These are phyloP conservation scores for Crax fasciolata DNA, from an alignment of 2,797 vertebrate species.

Conservation along the genomic window DNA sequence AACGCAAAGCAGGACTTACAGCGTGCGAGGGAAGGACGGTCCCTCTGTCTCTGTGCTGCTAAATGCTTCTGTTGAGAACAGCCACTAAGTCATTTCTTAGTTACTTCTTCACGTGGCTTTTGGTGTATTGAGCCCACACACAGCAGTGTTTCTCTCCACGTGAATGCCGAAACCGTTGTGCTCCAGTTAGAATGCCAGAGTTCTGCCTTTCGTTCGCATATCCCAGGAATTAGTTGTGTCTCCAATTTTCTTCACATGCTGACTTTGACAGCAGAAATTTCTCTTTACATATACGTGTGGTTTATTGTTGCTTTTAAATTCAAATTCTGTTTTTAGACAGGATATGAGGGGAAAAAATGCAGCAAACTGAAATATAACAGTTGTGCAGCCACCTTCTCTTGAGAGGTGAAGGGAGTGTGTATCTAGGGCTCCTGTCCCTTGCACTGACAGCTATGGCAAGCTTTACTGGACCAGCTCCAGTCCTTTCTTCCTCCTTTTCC, in stretches of 20 bases:
- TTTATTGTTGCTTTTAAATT: conserved; percentile 15
- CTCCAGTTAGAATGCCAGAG: not conserved
- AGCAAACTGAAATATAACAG: not conserved
- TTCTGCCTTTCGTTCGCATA: not conserved
- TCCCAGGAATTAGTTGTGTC: not conserved
- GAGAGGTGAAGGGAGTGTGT: not conserved
- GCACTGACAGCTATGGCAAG: not conserved
- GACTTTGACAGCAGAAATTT: not conserved
- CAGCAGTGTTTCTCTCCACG: not conserved
- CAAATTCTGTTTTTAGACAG: not conserved
- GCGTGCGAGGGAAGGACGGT: not conserved
- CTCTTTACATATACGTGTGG: not conserved
- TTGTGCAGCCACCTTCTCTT: not conserved
- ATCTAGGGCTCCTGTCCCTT: not conserved
- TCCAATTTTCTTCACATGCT: not conserved
- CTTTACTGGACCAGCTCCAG: not conserved
- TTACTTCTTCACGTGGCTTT: not conserved
- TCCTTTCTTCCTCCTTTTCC: not conserved
- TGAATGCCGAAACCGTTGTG: not conserved
- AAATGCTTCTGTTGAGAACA: not conserved
- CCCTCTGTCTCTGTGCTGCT: conserved; percentile 26
- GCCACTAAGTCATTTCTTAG: not conserved
- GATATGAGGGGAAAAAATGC: not conserved
- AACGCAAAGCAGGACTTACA: not conserved
- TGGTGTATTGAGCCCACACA: not conserved